Conservation (phyloP, 2,888 invertebrate species). For the Candidula unifasciata region DNA sequence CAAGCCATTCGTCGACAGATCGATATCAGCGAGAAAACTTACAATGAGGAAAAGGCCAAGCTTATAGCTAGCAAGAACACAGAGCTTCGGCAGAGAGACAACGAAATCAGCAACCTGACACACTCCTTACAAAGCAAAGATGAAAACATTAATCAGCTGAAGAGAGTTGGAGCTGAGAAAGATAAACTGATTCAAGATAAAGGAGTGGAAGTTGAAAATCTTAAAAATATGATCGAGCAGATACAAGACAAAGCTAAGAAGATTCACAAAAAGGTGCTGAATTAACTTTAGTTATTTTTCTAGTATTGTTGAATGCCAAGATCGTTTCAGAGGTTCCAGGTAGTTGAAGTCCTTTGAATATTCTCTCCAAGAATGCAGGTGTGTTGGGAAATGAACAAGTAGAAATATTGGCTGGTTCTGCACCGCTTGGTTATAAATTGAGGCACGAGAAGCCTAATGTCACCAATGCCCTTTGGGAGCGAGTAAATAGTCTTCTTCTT, state of each 20-base stretch:
- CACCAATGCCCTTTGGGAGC: too few species aligned
- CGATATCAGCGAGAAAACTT: constrained; percentile 65
- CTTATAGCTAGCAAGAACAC: constrained; percentile 61
- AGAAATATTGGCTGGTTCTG: too few species aligned
- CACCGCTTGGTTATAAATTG: too few species aligned
- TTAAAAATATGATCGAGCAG: constrained; percentile 64
- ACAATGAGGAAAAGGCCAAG: constrained; percentile 60
- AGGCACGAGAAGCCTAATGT: too few species aligned
- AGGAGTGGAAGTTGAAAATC: constrained; percentile 62
- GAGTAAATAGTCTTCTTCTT: too few species aligned
- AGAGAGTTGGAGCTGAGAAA: constrained; percentile 57
- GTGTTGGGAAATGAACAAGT: too few species aligned
- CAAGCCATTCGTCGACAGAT: constrained; percentile 65
- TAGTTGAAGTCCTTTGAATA: too few species aligned
- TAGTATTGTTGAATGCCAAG: too few species aligned
- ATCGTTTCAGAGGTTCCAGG: too few species aligned
- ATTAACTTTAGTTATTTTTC: too few species aligned
- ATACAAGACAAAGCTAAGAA: constrained; percentile 66
- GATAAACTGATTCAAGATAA: constrained; percentile 62
- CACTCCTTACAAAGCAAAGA: constrained; percentile 63
- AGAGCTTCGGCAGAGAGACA: constrained; percentile 59
- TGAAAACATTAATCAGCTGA: constrained; percentile 59
- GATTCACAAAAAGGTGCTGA: constrained; percentile 60
- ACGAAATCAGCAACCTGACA: constrained; percentile 63
- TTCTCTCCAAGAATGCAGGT: too few species aligned